phyloP scores from a whole-genome alignment of 2,113 vertebrate species.

The Eonycteris spelaea region DNA sequence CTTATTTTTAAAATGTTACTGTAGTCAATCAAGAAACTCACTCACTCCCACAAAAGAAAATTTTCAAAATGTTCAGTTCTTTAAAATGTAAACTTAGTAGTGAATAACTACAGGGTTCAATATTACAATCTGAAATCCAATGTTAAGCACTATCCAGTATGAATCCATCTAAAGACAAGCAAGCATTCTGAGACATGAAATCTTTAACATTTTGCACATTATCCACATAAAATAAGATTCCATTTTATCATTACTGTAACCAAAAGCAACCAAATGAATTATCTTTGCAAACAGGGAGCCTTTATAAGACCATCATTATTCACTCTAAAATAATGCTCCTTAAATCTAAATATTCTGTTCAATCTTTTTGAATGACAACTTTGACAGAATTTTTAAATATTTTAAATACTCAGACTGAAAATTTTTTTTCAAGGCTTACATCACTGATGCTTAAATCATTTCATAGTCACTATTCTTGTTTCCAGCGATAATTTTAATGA shows the following conservation, averaged over 20 bases:
- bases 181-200: constrained; percentile 45
- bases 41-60: background rate
- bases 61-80: constrained; percentile 32
- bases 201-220: constrained; percentile 44
- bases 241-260: constrained; percentile 1
- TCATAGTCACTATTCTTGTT: constrained; percentile 34
- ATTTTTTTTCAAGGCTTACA: background rate
- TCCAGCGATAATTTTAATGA: constrained; percentile 40
- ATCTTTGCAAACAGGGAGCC: background rate
- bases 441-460: constrained; percentile 27
- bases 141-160: background rate
- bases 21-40: constrained; percentile 19
- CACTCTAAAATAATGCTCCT: constrained; percentile 35
- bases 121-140: constrained; percentile 38
- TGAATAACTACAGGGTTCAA: background rate
- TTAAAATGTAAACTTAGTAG: constrained; percentile 33
- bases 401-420: background rate
- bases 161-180: constrained; percentile 6
- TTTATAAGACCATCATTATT: background rate
- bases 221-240: constrained; percentile 39
- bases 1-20: constrained; percentile 4
- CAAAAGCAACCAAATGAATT: constrained; percentile 52
- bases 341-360: constrained; percentile 43
- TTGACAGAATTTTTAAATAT: constrained; percentile 25
- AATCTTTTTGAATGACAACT: constrained; percentile 29